Percentiles rank a stretch among this genome's conserved stretches.
phyloP scores from a whole-genome alignment of 1,140 invertebrate species.

The Fragariocoptes setiger region DNA sequence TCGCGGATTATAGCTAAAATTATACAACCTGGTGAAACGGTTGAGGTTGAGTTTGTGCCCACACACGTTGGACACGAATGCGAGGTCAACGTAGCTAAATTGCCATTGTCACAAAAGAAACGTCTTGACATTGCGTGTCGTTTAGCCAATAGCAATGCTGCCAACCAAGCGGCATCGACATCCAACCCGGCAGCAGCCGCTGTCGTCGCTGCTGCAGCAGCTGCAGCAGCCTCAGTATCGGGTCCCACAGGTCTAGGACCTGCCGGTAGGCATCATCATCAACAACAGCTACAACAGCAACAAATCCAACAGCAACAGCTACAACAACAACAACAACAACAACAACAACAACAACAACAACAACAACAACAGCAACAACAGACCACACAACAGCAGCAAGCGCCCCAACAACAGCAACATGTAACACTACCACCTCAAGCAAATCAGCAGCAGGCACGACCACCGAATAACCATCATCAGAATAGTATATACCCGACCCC shows the following conservation, averaged over 20 bases:
- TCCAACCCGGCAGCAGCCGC: no score
- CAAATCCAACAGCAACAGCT: not conserved
- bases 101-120: not conserved
- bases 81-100: not conserved
- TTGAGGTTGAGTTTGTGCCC: not conserved
- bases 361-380: not conserved
- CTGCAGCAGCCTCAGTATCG: not conserved
- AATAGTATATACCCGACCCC: not conserved
- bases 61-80: not conserved
- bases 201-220: no score
- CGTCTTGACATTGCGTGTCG: not conserved
- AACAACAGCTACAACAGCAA: not conserved
- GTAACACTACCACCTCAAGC: no score
- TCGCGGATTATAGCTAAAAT: not conserved
- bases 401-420: not conserved
- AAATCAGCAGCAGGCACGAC: no score
- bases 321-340: not conserved
- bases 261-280: no score
- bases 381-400: not conserved
- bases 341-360: not conserved
- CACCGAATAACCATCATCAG: not conserved
- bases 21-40: not conserved
- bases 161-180: not conserved
- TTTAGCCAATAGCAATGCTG: no score
- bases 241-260: not conserved